A percentile compares a stretch with the other conserved stretches of the same genome.
Evolutionary conservation across 2,888 invertebrate genomes (phyloP).

Genomic region (Serrognathus titanus): DNA sequence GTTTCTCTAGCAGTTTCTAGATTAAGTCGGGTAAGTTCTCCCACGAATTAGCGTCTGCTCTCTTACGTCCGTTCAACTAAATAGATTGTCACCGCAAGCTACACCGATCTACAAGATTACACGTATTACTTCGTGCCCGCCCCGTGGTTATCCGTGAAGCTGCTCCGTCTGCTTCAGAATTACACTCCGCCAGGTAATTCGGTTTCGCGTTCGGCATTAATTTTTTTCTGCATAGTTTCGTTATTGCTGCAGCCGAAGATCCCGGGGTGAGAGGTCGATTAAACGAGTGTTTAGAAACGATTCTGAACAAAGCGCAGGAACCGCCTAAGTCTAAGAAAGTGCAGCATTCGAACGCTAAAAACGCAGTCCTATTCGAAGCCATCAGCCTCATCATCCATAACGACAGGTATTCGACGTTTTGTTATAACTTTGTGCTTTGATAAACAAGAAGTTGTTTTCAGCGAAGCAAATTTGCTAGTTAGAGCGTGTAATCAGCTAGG

Average conservation of each 20-base stretch:
- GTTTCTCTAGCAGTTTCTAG: slow-evolving; percentile 97
- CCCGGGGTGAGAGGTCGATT: slow-evolving; percentile 93
- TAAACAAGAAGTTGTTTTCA: slow-evolving; percentile 37
- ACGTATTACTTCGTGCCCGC: slow-evolving; percentile 99
- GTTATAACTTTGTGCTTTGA: neutral
- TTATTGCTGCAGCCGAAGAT: slow-evolving; percentile 63
- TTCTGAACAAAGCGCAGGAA: slow-evolving; percentile 98
- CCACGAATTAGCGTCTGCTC: neutral
- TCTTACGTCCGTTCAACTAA: neutral
- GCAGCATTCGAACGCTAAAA: slow-evolving; percentile 99
- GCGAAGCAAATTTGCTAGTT: slow-evolving; percentile 94
- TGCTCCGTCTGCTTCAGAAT: slow-evolving; percentile 92
- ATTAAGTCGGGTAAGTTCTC: slow-evolving; percentile 71
- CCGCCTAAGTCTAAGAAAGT: slow-evolving; percentile 99
- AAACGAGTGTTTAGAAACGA: slow-evolving; percentile 97
- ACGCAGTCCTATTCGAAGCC: slow-evolving; percentile 98
- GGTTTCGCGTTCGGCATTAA: neutral
- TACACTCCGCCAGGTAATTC: slow-evolving; percentile 87
- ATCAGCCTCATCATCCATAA: slow-evolving; percentile 99
- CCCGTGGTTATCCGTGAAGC: slow-evolving; percentile 99
- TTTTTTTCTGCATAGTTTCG: neutral
- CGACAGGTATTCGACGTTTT: slow-evolving; percentile 60
- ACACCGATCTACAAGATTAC: slow-evolving; percentile 99
- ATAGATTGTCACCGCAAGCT: slow-evolving; percentile 96
- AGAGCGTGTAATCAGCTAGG: slow-evolving; percentile 98